phyloP scores from a whole-genome alignment of 2,113 vertebrate genomes.

The Mirounga angustirostris region DNA sequence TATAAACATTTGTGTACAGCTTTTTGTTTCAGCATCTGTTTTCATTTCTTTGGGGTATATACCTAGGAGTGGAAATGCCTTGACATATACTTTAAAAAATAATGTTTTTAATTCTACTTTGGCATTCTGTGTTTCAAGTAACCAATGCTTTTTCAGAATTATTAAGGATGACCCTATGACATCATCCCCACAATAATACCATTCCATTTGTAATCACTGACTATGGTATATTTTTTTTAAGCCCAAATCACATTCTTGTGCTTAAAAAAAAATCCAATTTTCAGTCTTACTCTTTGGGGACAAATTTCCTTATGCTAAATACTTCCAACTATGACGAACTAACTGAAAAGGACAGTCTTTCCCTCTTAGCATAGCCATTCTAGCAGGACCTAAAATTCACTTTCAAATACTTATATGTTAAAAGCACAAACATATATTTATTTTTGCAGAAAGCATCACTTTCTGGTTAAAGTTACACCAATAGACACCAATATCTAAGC shows the following conservation, averaged over 20 bases:
- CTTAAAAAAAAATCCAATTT: conserved; percentile 57
- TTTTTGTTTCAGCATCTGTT: conserved; percentile 51
- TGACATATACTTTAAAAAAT: not conserved
- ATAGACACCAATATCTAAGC: conserved; percentile 9
- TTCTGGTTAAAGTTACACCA: not conserved
- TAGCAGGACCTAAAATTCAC: conserved; percentile 8
- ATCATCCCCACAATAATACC: not conserved
- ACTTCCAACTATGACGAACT: conserved; percentile 49
- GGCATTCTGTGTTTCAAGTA: conserved; percentile 53
- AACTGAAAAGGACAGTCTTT: conserved; percentile 53
- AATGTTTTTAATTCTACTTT: conserved; percentile 24
- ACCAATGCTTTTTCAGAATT: conserved; percentile 52
- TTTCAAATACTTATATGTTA: conserved; percentile 55
- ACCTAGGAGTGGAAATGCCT: conserved; percentile 22
- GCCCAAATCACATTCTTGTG: not conserved
- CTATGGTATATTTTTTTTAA: not conserved
- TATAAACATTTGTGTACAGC: conserved; percentile 32
- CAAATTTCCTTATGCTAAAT: conserved; percentile 18
- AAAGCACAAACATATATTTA: conserved; percentile 40
- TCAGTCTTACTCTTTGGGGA: conserved; percentile 28
- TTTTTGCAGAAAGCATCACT: conserved; percentile 10
- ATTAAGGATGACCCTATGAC: conserved; percentile 44
- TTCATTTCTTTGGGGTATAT: conserved; percentile 31
- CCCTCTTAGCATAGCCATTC: conserved; percentile 10
- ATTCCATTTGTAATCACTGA: conserved; percentile 54